Evolutionary conservation across 2,113 vertebrate species (phyloP), one percentile per base, ranked within the genome.

Genomic region (Cynopterus brachyotis): DNA sequence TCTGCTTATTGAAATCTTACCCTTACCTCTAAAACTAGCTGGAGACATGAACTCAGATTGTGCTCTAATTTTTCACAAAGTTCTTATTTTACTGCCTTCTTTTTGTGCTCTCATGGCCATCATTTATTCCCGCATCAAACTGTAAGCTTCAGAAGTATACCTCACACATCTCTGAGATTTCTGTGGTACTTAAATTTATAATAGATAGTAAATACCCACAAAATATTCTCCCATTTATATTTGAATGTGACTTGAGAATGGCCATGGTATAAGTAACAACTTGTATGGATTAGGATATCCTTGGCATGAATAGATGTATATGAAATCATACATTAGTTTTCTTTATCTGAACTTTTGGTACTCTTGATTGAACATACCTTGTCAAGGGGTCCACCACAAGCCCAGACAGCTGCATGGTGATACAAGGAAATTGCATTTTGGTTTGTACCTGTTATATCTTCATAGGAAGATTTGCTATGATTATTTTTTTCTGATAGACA

Each of bases 331-430:
- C 22, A 24, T 89, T 60, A 47, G 10, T 89, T 97, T 96, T 92
- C 66, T 94, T 94, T 89, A 89, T 69, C 69, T 95, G 89, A 97
- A 93, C 93, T 97, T 96, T 88, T 67, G 73, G 75, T 92, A 35
- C 35, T 96, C 32, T 24, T 64, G 50, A 72, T 32, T 47, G 85
- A 94, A 79, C 59, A 53, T 82, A 40, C 11, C 32, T 84, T 95
- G 57, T 96, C 57, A 87, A n/a, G 62, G 83, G 89, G 83, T 59
- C 12, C 1, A 64, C 76, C 50, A 62, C 85, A 95, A 82, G 72
- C 37, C 26, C 85, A 93, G 81, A 60, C 81, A 86, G 82, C 79
- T 37, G 20, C 60, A 1, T 59, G 78, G 40, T 86, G 91, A 91
- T 16, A 91, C 66, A 82, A 97, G 82, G 95, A 96, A 95, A 89